Percentiles rank a stretch among this genome's conserved stretches.
Conservation (phyloP, 2,797 vertebrate species). For the Ctenosaura bakeri region DNA sequence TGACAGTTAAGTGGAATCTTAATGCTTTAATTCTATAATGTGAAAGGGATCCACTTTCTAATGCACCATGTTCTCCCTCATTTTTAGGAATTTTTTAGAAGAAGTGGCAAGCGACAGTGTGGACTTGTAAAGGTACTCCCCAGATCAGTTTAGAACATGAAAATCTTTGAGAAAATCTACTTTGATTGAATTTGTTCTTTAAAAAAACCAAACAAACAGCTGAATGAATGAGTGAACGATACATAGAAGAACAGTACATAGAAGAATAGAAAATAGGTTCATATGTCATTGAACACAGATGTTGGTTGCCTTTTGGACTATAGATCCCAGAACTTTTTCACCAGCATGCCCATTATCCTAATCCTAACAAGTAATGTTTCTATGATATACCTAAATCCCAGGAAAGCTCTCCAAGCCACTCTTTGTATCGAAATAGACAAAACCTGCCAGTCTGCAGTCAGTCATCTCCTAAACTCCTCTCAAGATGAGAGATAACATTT, state of each 20-base stretch:
- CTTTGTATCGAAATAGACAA: background rate
- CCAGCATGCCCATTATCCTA: no score
- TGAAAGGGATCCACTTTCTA: background rate
- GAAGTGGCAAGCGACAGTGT: no score
- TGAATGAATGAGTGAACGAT: background rate
- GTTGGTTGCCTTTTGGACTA: no score
- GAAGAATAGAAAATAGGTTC: background rate
- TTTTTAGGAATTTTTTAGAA: background rate
- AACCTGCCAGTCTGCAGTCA: background rate
- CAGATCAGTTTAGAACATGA: background rate
- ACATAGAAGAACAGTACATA: background rate
- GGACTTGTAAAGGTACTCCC: background rate
- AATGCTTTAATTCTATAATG: no score
- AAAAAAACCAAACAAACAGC: background rate
- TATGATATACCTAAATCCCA: background rate
- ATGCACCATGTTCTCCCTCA: background rate
- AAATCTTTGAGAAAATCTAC: background rate
- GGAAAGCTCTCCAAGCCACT: background rate
- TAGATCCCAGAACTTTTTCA: no score
- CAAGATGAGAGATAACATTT: conserved; percentile 14
- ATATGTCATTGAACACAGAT: no score
- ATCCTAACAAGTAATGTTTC: no score
- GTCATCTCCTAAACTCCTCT: background rate
- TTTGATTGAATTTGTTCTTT: background rate
- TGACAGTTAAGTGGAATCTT: no score